Evolutionary conservation across 2,797 vertebrate genomes (phyloP).

Genomic region (Buphagus erythrorhynchus): DNA sequence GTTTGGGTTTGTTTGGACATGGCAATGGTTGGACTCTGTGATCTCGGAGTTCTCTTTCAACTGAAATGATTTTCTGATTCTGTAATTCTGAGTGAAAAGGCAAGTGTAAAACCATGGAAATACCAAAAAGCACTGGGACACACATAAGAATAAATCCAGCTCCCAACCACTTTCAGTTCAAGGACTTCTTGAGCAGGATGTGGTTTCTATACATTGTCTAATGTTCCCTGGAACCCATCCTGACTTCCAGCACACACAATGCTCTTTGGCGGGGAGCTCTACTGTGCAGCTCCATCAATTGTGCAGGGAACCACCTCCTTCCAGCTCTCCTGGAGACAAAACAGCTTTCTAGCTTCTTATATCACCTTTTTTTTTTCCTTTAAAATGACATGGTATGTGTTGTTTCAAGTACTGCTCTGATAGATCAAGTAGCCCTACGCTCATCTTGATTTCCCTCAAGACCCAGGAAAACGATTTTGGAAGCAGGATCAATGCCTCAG

Average conservation of each 20-base stretch:
- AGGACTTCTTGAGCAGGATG: not conserved
- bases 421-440: not conserved
- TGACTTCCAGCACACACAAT: not conserved
- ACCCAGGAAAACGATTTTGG: constrained; percentile 17
- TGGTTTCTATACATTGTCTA: not conserved
- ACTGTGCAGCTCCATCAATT: not conserved
- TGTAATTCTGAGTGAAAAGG: not conserved
- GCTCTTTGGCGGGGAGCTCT: not conserved
- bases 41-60: not conserved
- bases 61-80: not conserved
- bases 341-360: not conserved
- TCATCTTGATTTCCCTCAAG: not conserved
- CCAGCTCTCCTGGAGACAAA: not conserved
- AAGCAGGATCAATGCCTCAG: constrained; percentile 24
- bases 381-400: not conserved
- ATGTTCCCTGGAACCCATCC: not conserved
- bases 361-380: not conserved
- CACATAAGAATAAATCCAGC: not conserved
- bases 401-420: not conserved
- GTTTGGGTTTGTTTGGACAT: not conserved
- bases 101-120: not conserved
- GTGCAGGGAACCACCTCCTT: not conserved
- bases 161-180: not conserved
- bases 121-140: not conserved
- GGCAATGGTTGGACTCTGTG: not conserved